Percentiles rank a stretch among this genome's conserved stretches.
Evolutionary conservation across 2,888 invertebrate genomes (phyloP).

Genomic region (Scelioninae gen. 1): DNA sequence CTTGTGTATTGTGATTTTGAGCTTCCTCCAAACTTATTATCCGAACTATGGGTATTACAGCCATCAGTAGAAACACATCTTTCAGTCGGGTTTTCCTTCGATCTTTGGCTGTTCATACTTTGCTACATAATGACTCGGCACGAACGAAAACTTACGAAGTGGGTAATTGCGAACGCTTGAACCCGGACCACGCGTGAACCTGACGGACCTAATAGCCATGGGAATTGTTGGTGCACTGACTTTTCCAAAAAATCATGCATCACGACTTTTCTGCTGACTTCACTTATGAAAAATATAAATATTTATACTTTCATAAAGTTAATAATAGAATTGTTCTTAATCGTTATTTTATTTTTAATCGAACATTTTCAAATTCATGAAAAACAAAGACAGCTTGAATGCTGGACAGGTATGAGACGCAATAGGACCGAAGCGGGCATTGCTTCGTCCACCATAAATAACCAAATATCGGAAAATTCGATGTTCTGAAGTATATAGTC

Average conservation of each 20-base stretch:
- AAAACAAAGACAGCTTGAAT: too few relatives aligned
- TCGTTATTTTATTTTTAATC: background rate
- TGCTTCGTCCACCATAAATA: too few relatives aligned
- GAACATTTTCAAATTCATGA: too few relatives aligned
- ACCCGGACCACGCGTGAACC: constrained; percentile 72
- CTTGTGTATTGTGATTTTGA: constrained; percentile 57
- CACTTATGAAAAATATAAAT: constrained; percentile 2
- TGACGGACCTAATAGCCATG: constrained; percentile 66
- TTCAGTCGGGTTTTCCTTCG: constrained; percentile 56
- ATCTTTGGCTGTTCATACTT: constrained; percentile 38
- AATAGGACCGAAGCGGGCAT: too few relatives aligned
- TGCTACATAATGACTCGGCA: constrained; percentile 66
- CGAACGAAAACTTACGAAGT: constrained; percentile 72
- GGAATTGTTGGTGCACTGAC: constrained; percentile 61
- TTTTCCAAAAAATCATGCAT: constrained; percentile 67
- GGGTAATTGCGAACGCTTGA: constrained; percentile 76
- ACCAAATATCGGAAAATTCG: too few relatives aligned
- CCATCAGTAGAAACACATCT: constrained; percentile 63
- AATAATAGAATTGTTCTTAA: too few relatives aligned
- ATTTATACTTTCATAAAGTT: too few relatives aligned
- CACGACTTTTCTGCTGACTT: constrained; percentile 48
- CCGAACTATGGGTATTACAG: constrained; percentile 62
- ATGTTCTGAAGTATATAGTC: too few relatives aligned
- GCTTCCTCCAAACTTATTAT: constrained; percentile 65
- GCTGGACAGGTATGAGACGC: too few relatives aligned